Evolutionary conservation across 1,140 invertebrate species (phyloP).

Genomic region (Melanaphis sacchari): DNA sequence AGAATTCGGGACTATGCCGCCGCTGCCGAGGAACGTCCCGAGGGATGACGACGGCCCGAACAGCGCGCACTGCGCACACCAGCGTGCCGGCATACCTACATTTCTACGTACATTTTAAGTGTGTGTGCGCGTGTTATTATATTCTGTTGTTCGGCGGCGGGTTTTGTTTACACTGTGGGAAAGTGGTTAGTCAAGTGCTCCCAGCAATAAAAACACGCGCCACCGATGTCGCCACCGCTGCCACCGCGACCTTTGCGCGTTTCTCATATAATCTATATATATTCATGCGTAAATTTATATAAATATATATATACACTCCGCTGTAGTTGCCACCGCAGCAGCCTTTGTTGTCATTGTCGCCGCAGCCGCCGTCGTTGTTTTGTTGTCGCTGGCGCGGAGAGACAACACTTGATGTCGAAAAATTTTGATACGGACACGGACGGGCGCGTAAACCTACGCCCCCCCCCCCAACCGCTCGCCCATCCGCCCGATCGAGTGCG

Average conservation of each 20-base stretch:
- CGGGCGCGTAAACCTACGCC: no score
- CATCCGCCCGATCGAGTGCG: neutral
- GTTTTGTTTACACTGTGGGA: constrained; percentile 57
- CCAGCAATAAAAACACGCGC: constrained; percentile 57
- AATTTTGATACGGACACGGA: neutral
- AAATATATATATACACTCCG: neutral
- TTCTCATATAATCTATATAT: neutral
- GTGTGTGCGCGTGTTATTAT: neutral
- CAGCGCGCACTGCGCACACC: neutral
- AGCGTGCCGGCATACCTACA: neutral
- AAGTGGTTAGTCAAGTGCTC: constrained; percentile 57
- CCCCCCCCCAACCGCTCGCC: no score
- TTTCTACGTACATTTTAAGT: no score
- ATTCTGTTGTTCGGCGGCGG: neutral
- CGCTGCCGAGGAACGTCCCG: neutral
- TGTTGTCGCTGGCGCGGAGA: neutral
- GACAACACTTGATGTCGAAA: neutral
- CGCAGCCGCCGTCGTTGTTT: neutral
- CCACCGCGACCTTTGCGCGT: neutral
- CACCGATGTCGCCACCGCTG: neutral
- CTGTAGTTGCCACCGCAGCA: neutral
- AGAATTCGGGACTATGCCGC: neutral
- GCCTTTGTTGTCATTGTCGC: neutral
- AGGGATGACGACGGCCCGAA: neutral
- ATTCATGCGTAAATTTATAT: neutral